Evolutionary conservation across 2,797 vertebrate genomes (phyloP), one percentile per base, ranked within the genome.

Genomic region (Uromys caudimaculatus): DNA sequence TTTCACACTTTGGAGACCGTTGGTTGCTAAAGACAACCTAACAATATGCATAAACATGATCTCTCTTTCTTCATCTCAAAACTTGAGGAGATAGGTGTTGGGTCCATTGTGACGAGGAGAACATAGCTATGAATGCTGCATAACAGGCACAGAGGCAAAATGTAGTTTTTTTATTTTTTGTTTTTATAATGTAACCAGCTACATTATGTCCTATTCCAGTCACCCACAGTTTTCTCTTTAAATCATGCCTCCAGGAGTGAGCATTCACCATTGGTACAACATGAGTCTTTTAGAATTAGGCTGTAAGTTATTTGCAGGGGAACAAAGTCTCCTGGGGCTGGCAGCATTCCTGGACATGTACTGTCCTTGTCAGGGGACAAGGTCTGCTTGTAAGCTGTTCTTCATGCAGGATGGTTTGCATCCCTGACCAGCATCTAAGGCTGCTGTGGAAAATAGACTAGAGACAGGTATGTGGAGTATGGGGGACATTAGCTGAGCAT

Each of bases 1-100:
- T 44, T 35, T 76, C 13, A 52, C 41, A 21, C 38, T 38, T 76
- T 93, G 12, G 16, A 62, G 19, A 91, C 12, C 2, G 0, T 10
- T 2, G 11, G 32, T 4, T 82, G 9, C 9, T 60, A 85, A 50
- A 85, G 69, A 67, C 21, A 85, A 69, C 4, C 6, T 56, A 41
- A 73, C 1, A 14, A 67, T 38, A 86, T 71, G 7, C 21, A 69
- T 32, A 67, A 32, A 62, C 27, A 2, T 35, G 13, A 19, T 8
- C 44, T 89, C 16, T 13, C 14, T 90, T 86, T 87, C 73, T 17
- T 83, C n/a, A 64, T 38, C 23, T 91, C 60, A 58, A 90, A 95
- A 86, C 19, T 3, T 13, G 1, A 11, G 87, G 14, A 79, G 44
- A 32, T 81, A 56, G 3, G n/a, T 75, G 6, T 32, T 47, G 47